Evolutionary conservation across 2,113 vertebrate species (phyloP).

Genomic region (Rhegmatorhina hoffmannsi): DNA sequence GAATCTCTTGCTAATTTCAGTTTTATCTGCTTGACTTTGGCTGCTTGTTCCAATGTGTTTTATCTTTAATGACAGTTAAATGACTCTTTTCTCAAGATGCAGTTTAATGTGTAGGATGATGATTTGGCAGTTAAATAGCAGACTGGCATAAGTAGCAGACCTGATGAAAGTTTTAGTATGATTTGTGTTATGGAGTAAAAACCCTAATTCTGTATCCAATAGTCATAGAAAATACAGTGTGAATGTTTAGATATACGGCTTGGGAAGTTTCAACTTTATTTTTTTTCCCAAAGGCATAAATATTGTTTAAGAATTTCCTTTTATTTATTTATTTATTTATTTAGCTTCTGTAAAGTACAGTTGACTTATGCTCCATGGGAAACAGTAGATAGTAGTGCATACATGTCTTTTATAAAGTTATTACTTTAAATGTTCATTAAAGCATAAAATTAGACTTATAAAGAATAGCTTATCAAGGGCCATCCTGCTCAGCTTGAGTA

Average conservation of each 20-base stretch:
- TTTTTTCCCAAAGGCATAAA: neutral
- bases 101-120: neutral
- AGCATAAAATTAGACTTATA: conserved; percentile 32
- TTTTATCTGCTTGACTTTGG: neutral
- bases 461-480: neutral
- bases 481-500: neutral
- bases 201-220: neutral
- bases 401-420: neutral
- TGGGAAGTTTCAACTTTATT: neutral
- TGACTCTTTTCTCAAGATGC: neutral
- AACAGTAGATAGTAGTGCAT: neutral
- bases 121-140: neutral
- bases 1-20: neutral
- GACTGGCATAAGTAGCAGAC: neutral
- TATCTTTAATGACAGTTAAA: conserved; percentile 9
- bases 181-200: neutral
- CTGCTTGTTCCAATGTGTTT: neutral
- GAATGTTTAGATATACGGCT: neutral
- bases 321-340: neutral
- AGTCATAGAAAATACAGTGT: neutral
- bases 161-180: neutral
- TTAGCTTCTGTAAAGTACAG: neutral
- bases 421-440: conserved; percentile 22
- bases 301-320: neutral
- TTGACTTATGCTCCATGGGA: neutral